Evolutionary conservation across 2,888 invertebrate species (phyloP).

Genomic region (Dilophus febrilis): DNA sequence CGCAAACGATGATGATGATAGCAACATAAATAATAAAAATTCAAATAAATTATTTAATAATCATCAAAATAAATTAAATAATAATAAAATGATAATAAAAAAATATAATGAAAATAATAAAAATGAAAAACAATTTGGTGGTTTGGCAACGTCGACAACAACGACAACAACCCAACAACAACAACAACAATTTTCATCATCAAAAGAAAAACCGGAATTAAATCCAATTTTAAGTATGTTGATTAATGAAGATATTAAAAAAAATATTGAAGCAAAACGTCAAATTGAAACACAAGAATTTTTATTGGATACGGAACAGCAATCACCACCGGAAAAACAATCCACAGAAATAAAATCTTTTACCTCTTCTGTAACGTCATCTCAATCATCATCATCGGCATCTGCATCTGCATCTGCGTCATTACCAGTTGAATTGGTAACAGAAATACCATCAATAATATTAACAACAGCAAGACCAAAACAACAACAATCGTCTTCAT

Average conservation of each 20-base stretch:
- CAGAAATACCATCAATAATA: constrained; percentile 1
- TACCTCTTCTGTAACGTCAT: constrained; percentile 29
- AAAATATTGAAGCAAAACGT: constrained; percentile 32
- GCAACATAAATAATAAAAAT: too few species aligned
- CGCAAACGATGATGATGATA: too few species aligned
- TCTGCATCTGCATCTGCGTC: constrained; percentile 35
- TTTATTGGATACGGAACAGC: too few species aligned
- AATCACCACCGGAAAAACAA: too few species aligned
- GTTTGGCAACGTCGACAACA: too few species aligned
- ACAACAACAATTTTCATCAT: constrained; percentile 14
- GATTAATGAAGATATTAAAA: constrained; percentile 34
- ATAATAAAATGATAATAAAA: too few species aligned
- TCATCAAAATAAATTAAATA: too few species aligned
- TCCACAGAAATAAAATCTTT: too few species aligned
- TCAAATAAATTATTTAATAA: too few species aligned
- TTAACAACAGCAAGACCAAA: constrained; percentile 26
- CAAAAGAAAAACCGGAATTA: constrained; percentile 28
- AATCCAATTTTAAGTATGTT: constrained; percentile 30
- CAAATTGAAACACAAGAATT: constrained; percentile 26
- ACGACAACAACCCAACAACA: too few species aligned
- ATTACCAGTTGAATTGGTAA: constrained; percentile 34
- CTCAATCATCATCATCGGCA: constrained; percentile 22
- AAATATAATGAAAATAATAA: too few species aligned
- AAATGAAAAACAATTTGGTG: too few species aligned
- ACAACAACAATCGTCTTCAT: constrained; percentile 15